Conservation (phyloP, 1,140 invertebrate species). For the Lordiphosa mommai region DNA sequence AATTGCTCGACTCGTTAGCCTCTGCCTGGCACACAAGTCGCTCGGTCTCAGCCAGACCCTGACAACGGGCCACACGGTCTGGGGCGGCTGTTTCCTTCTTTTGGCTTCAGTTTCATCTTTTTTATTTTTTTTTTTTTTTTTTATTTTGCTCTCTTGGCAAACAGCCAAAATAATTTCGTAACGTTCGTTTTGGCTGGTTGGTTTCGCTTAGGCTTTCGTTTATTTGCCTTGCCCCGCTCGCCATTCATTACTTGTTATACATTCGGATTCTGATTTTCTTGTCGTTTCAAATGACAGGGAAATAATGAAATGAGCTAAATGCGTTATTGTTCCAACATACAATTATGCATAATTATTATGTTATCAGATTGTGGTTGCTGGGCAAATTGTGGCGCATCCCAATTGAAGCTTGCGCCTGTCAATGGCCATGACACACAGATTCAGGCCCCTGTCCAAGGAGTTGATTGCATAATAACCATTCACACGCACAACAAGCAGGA, state of each 20-base stretch:
- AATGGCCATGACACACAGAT: neutral
- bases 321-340: slow-evolving; percentile 19
- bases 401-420: neutral
- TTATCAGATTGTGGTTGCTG: neutral
- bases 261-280: slow-evolving; percentile 7
- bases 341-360: slow-evolving; percentile 51
- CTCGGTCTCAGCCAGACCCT: slow-evolving; percentile 28
- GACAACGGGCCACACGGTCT: slow-evolving; percentile 32
- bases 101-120: neutral
- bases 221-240: neutral
- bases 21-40: neutral
- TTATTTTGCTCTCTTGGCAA: slow-evolving; percentile 28
- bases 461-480: slow-evolving; percentile 22
- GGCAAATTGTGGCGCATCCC: neutral
- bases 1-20: slow-evolving; percentile 38
- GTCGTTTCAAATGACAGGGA: slow-evolving; percentile 40
- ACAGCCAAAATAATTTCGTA: slow-evolving; percentile 65
- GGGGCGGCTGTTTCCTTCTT: neutral
- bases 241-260: slow-evolving; percentile 9
- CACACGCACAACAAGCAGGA: slow-evolving; percentile 1
- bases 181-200: slow-evolving; percentile 54
- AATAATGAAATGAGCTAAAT: slow-evolving; percentile 25
- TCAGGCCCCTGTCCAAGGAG: neutral
- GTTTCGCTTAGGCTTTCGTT: slow-evolving; percentile 7
- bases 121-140: neutral